phyloP scores from a whole-genome alignment of 1,140 invertebrate genomes.

The Calephelis nemesis region DNA sequence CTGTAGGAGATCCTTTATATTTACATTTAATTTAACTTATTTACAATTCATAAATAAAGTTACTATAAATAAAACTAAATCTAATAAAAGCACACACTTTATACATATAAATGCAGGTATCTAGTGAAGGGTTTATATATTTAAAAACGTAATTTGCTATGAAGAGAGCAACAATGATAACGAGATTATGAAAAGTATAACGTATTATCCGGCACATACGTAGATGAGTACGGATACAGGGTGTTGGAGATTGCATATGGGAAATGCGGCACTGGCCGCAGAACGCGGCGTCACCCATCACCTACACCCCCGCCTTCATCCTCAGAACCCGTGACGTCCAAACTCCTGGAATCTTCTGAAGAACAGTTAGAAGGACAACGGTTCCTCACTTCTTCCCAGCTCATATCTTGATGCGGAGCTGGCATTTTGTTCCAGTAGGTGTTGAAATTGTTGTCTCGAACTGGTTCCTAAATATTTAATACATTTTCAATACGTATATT shows the following conservation, averaged over 20 bases:
- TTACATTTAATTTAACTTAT: constrained; percentile 35
- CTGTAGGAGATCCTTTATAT: constrained; percentile 62
- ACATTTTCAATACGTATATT: neutral
- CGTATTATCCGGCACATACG: constrained; percentile 48
- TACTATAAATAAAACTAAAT: constrained; percentile 19
- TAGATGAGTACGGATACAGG: constrained; percentile 47
- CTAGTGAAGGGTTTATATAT: constrained; percentile 23
- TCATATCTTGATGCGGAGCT: constrained; percentile 46
- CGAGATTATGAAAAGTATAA: constrained; percentile 55
- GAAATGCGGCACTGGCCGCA: constrained; percentile 77
- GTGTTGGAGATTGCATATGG: constrained; percentile 49
- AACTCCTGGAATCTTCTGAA: constrained; percentile 71
- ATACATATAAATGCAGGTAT: constrained; percentile 24
- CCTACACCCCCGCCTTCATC: constrained; percentile 56
- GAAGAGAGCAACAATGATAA: constrained; percentile 26
- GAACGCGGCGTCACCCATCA: constrained; percentile 72
- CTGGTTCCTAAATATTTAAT: constrained; percentile 44
- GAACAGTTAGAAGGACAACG: constrained; percentile 63
- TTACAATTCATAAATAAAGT: constrained; percentile 5
- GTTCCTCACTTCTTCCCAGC: constrained; percentile 50
- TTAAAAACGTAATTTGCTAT: constrained; percentile 19
- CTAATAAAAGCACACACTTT: constrained; percentile 17
- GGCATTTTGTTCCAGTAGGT: constrained; percentile 74
- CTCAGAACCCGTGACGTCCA: constrained; percentile 76
- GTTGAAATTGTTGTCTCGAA: constrained; percentile 69